Evolutionary conservation across 1,140 invertebrate species (phyloP), one percentile per base, ranked within the genome.

Genomic region (Trachelipus rathkii): DNA sequence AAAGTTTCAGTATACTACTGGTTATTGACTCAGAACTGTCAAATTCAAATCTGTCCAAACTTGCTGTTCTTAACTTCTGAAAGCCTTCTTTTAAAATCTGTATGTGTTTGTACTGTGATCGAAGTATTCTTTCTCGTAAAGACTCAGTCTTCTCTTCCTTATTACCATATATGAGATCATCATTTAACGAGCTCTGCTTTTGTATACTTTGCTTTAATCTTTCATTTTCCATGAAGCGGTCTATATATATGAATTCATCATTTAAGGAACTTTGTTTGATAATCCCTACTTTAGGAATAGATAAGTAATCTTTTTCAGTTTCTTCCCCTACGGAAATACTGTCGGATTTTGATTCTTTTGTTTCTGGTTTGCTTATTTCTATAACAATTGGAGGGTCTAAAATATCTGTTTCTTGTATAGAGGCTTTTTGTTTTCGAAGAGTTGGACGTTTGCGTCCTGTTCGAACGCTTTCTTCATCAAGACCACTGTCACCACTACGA

Each of bases 231-330:
- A 90, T 85, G 80, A 94, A 84, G 77, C 94, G 86, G 82, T 95
- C 93, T 15, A 89, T 89, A 74, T 81, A 84, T 90, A 95, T 94
- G 7, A 95, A 85, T 83, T 95, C 93, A 84, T 95, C 94, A 83
- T 95, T 95, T 77, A 95, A 87, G 0, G 93, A 95, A 76, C 90
- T 92, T 83, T 95, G 94, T 82, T 95, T 95, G 74, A 92, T 71
- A 68, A 82, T 82, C 13, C 79, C 78, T 19, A 75, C 77, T 71
- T 79, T 81, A 50, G 77, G 80, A 46, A 81, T 77, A 60, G 67
- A 78, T 44, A 81, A 73, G 72, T 79, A 77, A 66, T 81, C 80
- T 75, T 81, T 79, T 44, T 79, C 71, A 33, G 71, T 72, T 24
- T 74, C 76, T 33, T 69, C 73, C 46, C 44, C 43, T n/a, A 72